Evolutionary conservation across 2,888 invertebrate genomes (phyloP), one percentile per base, ranked within the genome.

Genomic region (Plebejus argus): DNA sequence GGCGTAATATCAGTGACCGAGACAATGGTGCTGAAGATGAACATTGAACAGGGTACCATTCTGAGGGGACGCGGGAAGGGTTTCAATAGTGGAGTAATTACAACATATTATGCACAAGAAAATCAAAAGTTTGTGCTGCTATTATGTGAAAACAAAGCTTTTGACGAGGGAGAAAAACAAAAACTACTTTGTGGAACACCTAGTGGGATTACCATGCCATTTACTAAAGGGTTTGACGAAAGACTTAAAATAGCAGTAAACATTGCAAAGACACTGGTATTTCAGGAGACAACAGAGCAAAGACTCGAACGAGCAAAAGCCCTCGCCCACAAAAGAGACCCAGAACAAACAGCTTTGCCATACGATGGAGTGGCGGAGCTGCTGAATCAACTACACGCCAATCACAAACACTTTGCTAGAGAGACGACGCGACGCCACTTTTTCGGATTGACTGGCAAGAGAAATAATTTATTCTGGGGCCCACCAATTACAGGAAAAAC

Each of bases 1-100:
- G 8, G n/a, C 12, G 0, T 56, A 18, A 33, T 70, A 20, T 75
- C 75, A 28, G 53, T 53, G 20, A 78, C 33, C 0, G n/a, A 71
- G 10, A 53, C n/a, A 18, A 75, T 75, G 66, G 72, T 6, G 8
- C 74, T 77, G 61, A 74, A 77, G 39, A 61, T 77, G 61, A 77
- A n/a, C n/a, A n/a, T n/a, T n/a, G n/a, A n/a, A 74, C 74, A 8
- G 77, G 15, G 23, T 18, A 23, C 74, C 39, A 8, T 75, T 74
- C 74, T 20, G 23, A 23, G 61, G 23, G n/a, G 61, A 61, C 61
- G n/a, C 18, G n/a, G 10, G 1, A 61, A 10, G 7, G 23, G 23
- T 61, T n/a, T n/a, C 61, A n/a, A 10, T 23, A 23, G 10, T 39
- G 10, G 39, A 39, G 39, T 23, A 61, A 61, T n/a, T 61, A n/a